A percentile compares a stretch with the other conserved stretches of the same genome.
phyloP scores from a whole-genome alignment of 2,888 invertebrate genomes.

The Eupithecia pulchellata region DNA sequence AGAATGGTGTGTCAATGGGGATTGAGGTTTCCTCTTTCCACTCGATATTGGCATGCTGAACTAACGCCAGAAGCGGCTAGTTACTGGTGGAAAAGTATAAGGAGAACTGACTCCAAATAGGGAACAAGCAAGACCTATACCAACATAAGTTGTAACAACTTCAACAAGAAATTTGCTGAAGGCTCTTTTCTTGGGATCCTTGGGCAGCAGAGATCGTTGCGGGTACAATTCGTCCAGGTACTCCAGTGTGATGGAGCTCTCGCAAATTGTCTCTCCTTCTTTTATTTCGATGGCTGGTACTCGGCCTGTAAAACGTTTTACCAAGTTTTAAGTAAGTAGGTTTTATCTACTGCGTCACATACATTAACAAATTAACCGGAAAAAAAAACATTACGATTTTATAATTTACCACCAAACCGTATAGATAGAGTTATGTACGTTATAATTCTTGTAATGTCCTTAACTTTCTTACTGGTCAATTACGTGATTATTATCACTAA shows the following conservation, averaged over 20 bases:
- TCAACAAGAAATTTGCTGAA: slow-evolving; percentile 89
- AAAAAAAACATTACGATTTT: too few species aligned
- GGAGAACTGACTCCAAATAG: background rate
- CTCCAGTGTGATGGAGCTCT: slow-evolving; percentile 91
- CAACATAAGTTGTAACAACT: slow-evolving; percentile 58
- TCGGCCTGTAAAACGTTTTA: slow-evolving; percentile 75
- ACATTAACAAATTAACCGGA: too few species aligned
- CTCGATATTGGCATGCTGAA: background rate
- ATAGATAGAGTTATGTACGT: too few species aligned
- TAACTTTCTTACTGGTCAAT: background rate
- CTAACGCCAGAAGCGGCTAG: background rate
- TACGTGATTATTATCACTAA: too few species aligned
- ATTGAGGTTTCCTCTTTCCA: background rate
- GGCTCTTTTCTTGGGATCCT: slow-evolving; percentile 88
- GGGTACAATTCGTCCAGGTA: slow-evolving; percentile 92
- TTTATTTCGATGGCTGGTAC: slow-evolving; percentile 91
- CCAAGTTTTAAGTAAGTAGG: background rate
- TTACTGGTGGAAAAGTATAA: background rate
- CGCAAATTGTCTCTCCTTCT: slow-evolving; percentile 88
- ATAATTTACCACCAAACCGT: too few species aligned
- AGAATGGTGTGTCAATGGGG: background rate
- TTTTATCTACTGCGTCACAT: background rate
- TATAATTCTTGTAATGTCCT: too few species aligned
- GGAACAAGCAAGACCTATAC: slow-evolving; percentile 32
- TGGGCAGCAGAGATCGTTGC: slow-evolving; percentile 86